Conservation (phyloP, 1,140 invertebrate genomes). For the Cardiocondyla obscurior region DNA sequence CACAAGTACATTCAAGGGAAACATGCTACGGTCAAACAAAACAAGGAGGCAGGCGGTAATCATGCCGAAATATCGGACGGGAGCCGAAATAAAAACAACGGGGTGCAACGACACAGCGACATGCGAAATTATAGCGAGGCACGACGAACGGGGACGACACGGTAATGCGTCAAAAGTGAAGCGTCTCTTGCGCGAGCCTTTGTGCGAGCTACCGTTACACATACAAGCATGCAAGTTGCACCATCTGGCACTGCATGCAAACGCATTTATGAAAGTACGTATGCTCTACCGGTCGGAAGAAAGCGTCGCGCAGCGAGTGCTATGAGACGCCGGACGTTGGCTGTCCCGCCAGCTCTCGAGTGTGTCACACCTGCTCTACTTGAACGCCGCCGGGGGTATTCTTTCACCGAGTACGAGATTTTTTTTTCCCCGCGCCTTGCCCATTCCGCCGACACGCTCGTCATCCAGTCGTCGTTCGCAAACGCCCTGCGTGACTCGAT, state of each 20-base stretch:
- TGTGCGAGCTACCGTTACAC: not conserved
- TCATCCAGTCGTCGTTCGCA: not conserved
- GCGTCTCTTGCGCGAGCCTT: not conserved
- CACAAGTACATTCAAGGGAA: not conserved
- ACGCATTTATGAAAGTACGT: constrained; percentile 56
- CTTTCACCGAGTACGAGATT: not conserved
- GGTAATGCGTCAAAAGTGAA: constrained; percentile 24
- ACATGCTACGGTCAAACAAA: constrained; percentile 25
- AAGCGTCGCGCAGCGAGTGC: constrained; percentile 41
- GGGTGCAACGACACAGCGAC: constrained; percentile 17
- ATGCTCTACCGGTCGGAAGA: constrained; percentile 48
- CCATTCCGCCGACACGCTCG: not conserved
- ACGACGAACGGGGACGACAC: constrained; percentile 1
- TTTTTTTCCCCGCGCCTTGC: not conserved
- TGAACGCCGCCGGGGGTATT: constrained; percentile 26
- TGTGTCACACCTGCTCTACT: constrained; percentile 45
- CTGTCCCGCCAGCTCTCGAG: constrained; percentile 43
- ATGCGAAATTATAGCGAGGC: constrained; percentile 14
- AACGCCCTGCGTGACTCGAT: constrained; percentile 22
- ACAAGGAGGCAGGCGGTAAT: constrained; percentile 14
- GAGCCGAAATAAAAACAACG: not conserved
- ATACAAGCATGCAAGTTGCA: constrained; percentile 27
- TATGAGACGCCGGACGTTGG: constrained; percentile 45
- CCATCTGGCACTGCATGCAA: constrained; percentile 54
- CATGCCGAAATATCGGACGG: not conserved